Conservation (phyloP, 2,888 invertebrate species). For the Heliconius cydno region DNA sequence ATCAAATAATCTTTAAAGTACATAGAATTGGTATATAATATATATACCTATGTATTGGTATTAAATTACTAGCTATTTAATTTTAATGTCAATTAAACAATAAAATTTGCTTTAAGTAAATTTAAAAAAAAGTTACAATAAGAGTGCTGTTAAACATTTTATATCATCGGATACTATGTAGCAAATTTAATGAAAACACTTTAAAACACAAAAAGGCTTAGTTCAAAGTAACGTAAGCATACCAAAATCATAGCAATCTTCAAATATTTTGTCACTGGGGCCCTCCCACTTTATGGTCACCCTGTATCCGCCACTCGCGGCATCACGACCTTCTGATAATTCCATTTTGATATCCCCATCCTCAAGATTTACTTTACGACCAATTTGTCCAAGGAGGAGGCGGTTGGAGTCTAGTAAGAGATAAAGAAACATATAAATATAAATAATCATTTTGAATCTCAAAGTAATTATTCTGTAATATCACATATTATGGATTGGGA, state of each 20-base stretch:
- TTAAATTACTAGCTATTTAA: no score
- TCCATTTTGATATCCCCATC: constrained; percentile 63
- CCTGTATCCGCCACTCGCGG: constrained; percentile 60
- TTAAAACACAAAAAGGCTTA: no score
- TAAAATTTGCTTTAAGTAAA: no score
- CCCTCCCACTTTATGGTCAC: constrained; percentile 71
- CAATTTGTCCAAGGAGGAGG: constrained; percentile 63
- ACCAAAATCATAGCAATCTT: constrained; percentile 80
- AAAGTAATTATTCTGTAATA: no score
- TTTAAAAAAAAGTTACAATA: no score
- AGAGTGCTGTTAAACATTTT: no score
- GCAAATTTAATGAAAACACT: no score
- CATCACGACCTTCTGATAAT: constrained; percentile 55
- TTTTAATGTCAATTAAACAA: no score
- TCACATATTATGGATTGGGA: not conserved
- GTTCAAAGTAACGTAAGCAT: constrained; percentile 44
- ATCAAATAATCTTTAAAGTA: not conserved
- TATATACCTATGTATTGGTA: no score
- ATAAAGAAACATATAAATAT: not conserved
- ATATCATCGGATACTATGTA: no score
- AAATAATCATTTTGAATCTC: not conserved
- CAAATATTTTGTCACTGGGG: constrained; percentile 68
- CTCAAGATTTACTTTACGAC: constrained; percentile 57
- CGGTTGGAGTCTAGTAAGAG: constrained; percentile 24
- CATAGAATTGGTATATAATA: not conserved